phyloP scores from a whole-genome alignment of 2,888 invertebrate genomes.

The Synanthedon formicaeformis region DNA sequence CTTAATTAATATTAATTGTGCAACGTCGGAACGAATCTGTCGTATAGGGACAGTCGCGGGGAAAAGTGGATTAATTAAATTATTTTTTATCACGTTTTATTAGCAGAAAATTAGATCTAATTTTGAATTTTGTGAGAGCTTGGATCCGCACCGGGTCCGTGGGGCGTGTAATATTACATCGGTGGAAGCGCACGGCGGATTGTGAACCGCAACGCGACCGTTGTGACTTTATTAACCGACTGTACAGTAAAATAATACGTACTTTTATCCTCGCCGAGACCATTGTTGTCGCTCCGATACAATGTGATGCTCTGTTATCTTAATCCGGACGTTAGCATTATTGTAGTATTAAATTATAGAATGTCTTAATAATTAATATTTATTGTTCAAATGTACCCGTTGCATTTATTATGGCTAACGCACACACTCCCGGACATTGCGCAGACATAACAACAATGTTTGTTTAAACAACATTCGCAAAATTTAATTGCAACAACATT shows the following conservation, averaged over 20 bases:
- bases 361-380: neutral
- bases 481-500: too few relatives aligned
- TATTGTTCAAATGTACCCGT: too few relatives aligned
- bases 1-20: conserved; percentile 71
- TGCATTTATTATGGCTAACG: too few relatives aligned
- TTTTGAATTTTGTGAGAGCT: conserved; percentile 5
- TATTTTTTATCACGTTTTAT: conserved; percentile 12
- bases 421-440: too few relatives aligned
- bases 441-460: too few relatives aligned
- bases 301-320: conserved; percentile 51
- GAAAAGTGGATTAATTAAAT: conserved; percentile 20
- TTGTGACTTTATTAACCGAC: conserved; percentile 29
- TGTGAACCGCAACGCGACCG: too few relatives aligned
- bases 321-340: conserved; percentile 67
- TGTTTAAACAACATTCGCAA: too few relatives aligned
- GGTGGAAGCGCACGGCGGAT: too few relatives aligned
- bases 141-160: conserved; percentile 11
- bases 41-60: conserved; percentile 50
- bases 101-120: too few relatives aligned
- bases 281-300: conserved; percentile 53
- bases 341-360: conserved; percentile 52
- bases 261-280: conserved; percentile 41
- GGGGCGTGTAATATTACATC: neutral
- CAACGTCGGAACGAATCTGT: conserved; percentile 66
- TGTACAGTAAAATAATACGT: conserved; percentile 56